Percentiles rank a stretch among this genome's conserved stretches.
Conservation (phyloP, 2,113 vertebrate genomes). For the Pseudorasbora parva region DNA sequence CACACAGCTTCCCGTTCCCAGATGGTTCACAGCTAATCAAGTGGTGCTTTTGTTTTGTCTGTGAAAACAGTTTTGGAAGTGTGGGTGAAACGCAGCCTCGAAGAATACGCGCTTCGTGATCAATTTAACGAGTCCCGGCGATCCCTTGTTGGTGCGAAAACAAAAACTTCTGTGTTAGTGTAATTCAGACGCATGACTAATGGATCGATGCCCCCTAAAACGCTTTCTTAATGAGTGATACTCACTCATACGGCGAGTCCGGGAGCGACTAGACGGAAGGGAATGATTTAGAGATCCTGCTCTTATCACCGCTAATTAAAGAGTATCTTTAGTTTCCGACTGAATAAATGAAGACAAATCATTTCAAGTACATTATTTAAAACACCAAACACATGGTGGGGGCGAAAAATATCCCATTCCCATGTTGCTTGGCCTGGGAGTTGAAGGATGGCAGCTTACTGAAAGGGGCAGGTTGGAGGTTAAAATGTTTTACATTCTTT, state of each 20-base stretch:
- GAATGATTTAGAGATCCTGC: constrained; percentile 1
- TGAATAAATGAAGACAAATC: constrained; percentile 1
- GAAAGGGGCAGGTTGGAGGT: constrained; percentile 5
- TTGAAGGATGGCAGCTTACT: constrained; percentile 4
- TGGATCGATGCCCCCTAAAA: constrained; percentile 22
- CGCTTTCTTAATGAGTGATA: constrained; percentile 30
- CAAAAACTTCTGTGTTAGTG: constrained; percentile 30
- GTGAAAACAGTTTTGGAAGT: constrained; percentile 63
- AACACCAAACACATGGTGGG: constrained; percentile 1
- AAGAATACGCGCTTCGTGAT: constrained; percentile 42
- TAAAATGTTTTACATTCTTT: constrained; percentile 7
- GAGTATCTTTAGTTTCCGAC: neutral
- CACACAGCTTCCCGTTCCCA: constrained; percentile 60
- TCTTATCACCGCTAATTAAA: constrained; percentile 25
- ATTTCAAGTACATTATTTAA: constrained; percentile 10
- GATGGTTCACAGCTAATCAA: constrained; percentile 63
- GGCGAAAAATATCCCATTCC: neutral
- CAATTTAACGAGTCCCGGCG: constrained; percentile 13
- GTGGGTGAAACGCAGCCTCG: constrained; percentile 45
- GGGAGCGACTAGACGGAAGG: neutral
- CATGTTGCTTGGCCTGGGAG: neutral
- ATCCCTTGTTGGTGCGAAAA: constrained; percentile 18
- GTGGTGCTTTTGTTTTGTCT: constrained; percentile 63
- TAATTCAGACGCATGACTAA: constrained; percentile 1
- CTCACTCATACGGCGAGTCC: neutral